Conservation (phyloP, 2,797 vertebrate species). For the Phoxinus dragarum region DNA sequence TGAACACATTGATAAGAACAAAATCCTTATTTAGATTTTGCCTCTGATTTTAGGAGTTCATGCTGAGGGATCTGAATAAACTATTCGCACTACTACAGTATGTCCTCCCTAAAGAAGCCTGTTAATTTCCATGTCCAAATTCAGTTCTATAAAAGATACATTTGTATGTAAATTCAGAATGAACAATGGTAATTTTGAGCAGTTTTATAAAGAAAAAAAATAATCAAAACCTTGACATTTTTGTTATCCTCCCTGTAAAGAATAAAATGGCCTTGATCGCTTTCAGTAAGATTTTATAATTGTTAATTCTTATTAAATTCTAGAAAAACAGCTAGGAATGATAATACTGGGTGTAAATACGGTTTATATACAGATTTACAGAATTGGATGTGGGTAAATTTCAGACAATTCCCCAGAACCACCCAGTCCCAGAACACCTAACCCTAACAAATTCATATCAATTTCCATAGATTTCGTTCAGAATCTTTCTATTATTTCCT, state of each 20-base stretch:
- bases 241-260: not conserved
- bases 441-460: not conserved
- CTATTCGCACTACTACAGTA: not conserved
- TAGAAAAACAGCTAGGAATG: not conserved
- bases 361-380: not conserved
- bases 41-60: constrained; percentile 15
- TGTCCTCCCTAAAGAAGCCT: not conserved
- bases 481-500: not conserved
- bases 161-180: not conserved
- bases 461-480: not conserved
- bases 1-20: constrained; percentile 8
- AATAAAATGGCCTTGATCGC: not conserved
- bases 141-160: not conserved
- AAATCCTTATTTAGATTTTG: not conserved
- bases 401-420: not conserved
- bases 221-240: not conserved
- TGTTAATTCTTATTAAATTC: not conserved
- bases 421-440: not conserved
- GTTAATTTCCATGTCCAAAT: not conserved
- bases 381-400: not conserved
- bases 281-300: not conserved
- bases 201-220: not conserved
- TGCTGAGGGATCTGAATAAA: not conserved
- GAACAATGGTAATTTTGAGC: not conserved
- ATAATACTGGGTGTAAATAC: not conserved